phyloP scores from a whole-genome alignment of 2,797 vertebrate species.

The Mus caroli region DNA sequence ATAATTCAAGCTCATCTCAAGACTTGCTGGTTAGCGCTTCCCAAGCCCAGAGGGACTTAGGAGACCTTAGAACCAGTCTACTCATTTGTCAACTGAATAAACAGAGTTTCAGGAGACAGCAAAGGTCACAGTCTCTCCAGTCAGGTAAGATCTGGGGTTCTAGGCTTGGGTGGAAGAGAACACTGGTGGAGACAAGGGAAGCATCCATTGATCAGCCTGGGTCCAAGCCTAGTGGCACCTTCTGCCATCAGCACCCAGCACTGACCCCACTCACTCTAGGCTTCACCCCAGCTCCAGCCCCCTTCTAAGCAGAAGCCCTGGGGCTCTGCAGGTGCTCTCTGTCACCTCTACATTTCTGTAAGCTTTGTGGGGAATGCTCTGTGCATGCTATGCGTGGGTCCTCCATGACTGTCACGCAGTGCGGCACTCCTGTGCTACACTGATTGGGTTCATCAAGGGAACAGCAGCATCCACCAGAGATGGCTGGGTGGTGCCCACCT shows the following conservation, averaged over 20 bases:
- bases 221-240: neutral
- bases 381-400: accelerated
- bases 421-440: accelerated
- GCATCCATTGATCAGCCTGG: accelerated
- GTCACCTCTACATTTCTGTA: no score
- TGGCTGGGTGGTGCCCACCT: accelerated
- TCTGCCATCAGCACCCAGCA: neutral
- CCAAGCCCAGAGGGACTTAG: neutral
- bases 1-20: neutral
- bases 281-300: neutral
- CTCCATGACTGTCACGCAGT: accelerated
- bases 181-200: accelerated
- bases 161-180: neutral
- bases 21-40: neutral
- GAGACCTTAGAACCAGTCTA: neutral
- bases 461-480: accelerated
- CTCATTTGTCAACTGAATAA: neutral
- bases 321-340: accelerated
- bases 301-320: neutral
- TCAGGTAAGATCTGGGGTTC: neutral
- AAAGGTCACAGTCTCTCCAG: no score
- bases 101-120: neutral
- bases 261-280: neutral
- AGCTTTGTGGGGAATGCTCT: neutral
- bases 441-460: accelerated